A percentile compares a stretch with the other conserved stretches of the same genome.
Evolutionary conservation across 2,797 vertebrate species (phyloP).

Genomic region (Adrianichthys oophorus): DNA sequence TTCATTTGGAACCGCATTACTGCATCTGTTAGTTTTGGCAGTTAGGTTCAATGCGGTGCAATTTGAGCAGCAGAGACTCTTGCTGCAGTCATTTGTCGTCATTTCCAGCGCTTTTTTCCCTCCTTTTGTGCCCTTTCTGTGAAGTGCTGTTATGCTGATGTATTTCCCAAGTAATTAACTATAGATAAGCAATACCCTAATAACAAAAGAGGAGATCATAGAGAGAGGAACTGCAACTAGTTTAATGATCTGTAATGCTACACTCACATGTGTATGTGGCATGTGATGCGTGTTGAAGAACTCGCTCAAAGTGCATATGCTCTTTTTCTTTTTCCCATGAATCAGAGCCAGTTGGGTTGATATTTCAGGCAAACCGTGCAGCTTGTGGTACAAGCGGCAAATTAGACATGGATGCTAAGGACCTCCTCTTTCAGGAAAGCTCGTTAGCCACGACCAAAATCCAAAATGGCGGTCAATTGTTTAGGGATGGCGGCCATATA

Average conservation of each 20-base stretch:
- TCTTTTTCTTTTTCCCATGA: no score
- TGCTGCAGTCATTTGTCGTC: slow-evolving; percentile 81
- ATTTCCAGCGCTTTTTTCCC: slow-evolving; percentile 51
- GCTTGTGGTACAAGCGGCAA: no score
- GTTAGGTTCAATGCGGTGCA: slow-evolving; percentile 65
- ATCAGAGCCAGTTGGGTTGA: no score
- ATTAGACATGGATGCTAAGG: no score
- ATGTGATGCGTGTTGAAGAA: no score
- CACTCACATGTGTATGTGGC: no score
- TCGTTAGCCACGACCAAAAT: no score
- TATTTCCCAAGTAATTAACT: slow-evolving; percentile 29
- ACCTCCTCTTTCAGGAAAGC: no score
- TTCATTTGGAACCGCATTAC: slow-evolving; percentile 74
- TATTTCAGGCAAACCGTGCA: no score
- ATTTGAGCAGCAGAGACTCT: slow-evolving; percentile 69
- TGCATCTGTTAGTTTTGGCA: slow-evolving; percentile 79
- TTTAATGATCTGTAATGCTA: background rate
- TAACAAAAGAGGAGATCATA: slow-evolving; percentile 3
- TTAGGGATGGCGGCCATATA: no score
- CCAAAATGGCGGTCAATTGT: no score
- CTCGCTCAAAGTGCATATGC: no score
- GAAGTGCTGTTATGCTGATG: slow-evolving; percentile 35
- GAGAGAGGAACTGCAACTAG: background rate
- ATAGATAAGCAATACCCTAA: slow-evolving; percentile 25
- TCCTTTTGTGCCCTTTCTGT: slow-evolving; percentile 14